phyloP scores from a whole-genome alignment of 2,113 vertebrate genomes.

The Tragelaphus imberbis region DNA sequence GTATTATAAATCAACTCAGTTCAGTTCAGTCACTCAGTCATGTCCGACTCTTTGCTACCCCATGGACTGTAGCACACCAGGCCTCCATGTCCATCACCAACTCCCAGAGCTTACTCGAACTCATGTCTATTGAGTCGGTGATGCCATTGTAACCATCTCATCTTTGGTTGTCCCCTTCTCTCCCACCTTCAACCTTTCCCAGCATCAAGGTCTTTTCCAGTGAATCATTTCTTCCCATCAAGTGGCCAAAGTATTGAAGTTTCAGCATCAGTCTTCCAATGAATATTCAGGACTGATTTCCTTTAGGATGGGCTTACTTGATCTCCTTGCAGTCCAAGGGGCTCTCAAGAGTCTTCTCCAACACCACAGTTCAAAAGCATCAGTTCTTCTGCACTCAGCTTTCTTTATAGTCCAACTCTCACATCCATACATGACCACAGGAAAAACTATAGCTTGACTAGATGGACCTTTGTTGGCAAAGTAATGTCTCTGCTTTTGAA shows the following conservation, averaged over 20 bases:
- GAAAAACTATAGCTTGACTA: background rate
- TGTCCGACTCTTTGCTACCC: background rate
- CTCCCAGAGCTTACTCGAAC: background rate
- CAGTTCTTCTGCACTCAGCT: accelerated
- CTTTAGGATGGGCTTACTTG: background rate
- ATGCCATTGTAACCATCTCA: background rate
- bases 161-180: background rate
- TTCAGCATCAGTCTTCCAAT: background rate
- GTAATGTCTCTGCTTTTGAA: background rate
- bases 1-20: background rate
- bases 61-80: background rate
- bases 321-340: background rate
- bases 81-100: background rate
- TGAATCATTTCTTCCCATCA: background rate
- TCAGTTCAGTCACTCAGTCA: background rate
- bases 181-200: background rate
- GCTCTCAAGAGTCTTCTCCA: background rate
- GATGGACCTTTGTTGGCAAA: background rate
- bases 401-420: background rate
- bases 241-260: background rate
- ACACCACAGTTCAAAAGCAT: background rate
- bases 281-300: background rate
- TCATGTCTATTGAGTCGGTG: background rate
- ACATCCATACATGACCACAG: background rate
- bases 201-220: background rate